Conservation (phyloP, 2,797 vertebrate genomes). For the Columba guinea region DNA sequence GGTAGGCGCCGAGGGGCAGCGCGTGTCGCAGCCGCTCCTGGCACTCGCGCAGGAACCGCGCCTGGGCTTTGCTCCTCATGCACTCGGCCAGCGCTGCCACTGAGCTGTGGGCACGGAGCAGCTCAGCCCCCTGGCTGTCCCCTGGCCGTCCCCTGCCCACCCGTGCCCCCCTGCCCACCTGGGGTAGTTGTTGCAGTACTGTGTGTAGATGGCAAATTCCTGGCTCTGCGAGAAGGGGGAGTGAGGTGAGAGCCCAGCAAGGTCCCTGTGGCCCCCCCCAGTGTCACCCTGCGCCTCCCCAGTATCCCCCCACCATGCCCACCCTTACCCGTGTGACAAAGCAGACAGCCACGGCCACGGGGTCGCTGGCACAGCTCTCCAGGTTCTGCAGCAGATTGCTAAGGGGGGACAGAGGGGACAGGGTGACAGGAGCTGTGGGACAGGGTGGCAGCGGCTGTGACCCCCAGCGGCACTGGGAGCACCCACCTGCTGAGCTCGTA, state of each 20-base stretch:
- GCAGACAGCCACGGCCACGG: conserved; percentile 91
- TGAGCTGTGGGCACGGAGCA: conserved; percentile 76
- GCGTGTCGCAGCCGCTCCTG: conserved; percentile 89
- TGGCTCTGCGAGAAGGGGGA: conserved; percentile 81
- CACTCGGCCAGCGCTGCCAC: conserved; percentile 91
- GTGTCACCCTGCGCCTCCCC: too few relatives aligned
- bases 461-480: accelerated
- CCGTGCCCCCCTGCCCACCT: conserved; percentile 82
- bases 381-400: conserved; percentile 92
- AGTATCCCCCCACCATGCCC: accelerated
- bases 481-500: conserved; percentile 96
- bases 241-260: accelerated
- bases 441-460: neutral
- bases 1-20: conserved; percentile 91
- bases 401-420: neutral
- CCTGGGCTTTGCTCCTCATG: conserved; percentile 92
- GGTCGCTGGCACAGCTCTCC: conserved; percentile 90
- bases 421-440: neutral
- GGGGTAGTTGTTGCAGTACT: conserved; percentile 98
- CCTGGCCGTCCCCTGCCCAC: too few relatives aligned
- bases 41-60: conserved; percentile 91
- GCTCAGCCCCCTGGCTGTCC: neutral
- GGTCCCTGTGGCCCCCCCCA: accelerated
- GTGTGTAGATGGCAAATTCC: conserved; percentile 96
- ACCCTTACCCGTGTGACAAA: conserved; percentile 91